A percentile compares a stretch with the other conserved stretches of the same genome.
phyloP scores from a whole-genome alignment of 2,113 vertebrate genomes.

The Leptocoma aspasia region DNA sequence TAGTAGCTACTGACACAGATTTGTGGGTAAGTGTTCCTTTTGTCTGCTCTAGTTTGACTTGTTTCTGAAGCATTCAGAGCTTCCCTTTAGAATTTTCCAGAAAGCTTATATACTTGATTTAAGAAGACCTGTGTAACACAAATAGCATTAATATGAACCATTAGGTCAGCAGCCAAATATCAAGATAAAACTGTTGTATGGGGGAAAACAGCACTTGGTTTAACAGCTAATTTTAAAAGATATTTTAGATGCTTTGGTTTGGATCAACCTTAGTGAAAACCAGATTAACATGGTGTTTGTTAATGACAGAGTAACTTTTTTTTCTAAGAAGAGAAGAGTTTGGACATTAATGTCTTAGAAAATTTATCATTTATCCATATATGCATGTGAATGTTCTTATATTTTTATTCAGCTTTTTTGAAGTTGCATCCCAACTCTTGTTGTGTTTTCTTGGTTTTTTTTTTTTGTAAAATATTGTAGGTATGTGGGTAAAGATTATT shows the following conservation, averaged over 20 bases:
- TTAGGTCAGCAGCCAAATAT: not conserved
- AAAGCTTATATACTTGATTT: not conserved
- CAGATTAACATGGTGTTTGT: not conserved
- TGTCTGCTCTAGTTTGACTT: not conserved
- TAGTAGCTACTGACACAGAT: not conserved
- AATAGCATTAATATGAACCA: not conserved
- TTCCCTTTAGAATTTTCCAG: not conserved
- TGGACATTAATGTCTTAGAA: not conserved
- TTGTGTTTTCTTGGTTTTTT: not conserved
- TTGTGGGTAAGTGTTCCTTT: not conserved
- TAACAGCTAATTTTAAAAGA: not conserved
- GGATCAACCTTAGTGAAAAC: not conserved
- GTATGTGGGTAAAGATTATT: slow-evolving; percentile 89
- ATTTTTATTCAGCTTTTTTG: not conserved
- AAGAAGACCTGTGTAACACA: not conserved
- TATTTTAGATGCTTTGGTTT: not conserved
- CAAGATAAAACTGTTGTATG: not conserved
- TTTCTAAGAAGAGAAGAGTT: not conserved
- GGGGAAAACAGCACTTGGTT: not conserved
- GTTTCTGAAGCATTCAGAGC: not conserved
- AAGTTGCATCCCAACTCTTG: not conserved
- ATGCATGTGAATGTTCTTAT: not conserved
- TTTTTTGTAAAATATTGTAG: slow-evolving; percentile 62
- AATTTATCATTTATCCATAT: not conserved
- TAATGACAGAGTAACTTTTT: not conserved